A percentile compares a stretch with the other conserved stretches of the same genome.
Conservation (phyloP, 1,140 invertebrate genomes). For the Drosophila grimshawi region DNA sequence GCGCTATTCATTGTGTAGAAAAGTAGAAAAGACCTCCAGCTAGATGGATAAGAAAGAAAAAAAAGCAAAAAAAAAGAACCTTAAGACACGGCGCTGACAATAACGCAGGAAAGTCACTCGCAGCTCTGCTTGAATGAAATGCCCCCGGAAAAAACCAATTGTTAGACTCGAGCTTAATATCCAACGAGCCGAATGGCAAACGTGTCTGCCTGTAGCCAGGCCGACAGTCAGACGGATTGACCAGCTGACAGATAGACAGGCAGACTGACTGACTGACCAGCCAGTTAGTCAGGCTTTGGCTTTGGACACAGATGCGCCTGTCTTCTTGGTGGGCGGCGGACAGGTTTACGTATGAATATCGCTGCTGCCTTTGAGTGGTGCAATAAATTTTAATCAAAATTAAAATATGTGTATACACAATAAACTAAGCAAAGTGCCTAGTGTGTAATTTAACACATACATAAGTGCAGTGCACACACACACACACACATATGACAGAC, state of each 20-base stretch:
- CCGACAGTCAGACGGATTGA: conserved; percentile 16
- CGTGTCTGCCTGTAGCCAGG: conserved; percentile 11
- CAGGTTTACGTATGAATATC: conserved; percentile 46
- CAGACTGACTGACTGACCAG: conserved; percentile 33
- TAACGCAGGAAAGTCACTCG: too few species aligned
- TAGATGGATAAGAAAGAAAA: conserved; percentile 19
- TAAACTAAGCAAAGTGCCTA: conserved; percentile 64
- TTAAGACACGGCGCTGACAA: conserved; percentile 48
- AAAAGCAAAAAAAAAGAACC: conserved; percentile 29
- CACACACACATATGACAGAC: neutral
- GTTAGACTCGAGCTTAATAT: conserved; percentile 74
- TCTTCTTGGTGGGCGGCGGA: conserved; percentile 66
- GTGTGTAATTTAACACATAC: conserved; percentile 12
- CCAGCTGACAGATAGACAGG: conserved; percentile 22
- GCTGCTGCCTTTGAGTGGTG: conserved; percentile 70
- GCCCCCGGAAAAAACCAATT: conserved; percentile 82
- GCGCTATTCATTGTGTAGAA: conserved; percentile 64
- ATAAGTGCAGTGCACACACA: conserved; percentile 7
- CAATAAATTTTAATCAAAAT: conserved; percentile 83
- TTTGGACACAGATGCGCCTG: conserved; percentile 7
- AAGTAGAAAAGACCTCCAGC: conserved; percentile 9
- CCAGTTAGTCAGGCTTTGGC: neutral
- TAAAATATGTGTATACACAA: conserved; percentile 70
- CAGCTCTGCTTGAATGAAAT: conserved; percentile 69
- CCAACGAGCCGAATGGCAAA: conserved; percentile 66